These are phyloP conservation scores for Notodonta ziczac DNA, from an alignment of 2,888 invertebrate genomes.

Conservation along the genomic window DNA sequence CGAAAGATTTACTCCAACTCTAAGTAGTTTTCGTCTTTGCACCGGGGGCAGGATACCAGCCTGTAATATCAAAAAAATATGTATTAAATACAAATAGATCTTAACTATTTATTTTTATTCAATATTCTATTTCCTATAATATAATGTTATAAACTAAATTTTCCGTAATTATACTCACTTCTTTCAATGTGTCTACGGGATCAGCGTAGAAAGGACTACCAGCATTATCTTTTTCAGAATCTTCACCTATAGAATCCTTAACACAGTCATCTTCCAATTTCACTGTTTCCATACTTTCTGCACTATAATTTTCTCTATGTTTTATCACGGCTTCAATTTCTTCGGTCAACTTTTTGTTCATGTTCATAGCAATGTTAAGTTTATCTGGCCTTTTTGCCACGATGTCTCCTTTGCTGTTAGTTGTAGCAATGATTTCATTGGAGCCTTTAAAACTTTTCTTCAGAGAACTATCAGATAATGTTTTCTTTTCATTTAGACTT, in stretches of 20 bases:
- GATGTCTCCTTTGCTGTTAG: slow-evolving; percentile 78
- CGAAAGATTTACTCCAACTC: slow-evolving; percentile 74
- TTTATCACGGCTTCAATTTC: slow-evolving; percentile 77
- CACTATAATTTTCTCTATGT: slow-evolving; percentile 66
- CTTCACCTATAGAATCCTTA: slow-evolving; percentile 59
- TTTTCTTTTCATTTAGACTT: slow-evolving; percentile 73
- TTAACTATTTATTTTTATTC: neutral
- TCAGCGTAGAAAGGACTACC: slow-evolving; percentile 95
- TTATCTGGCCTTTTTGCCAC: slow-evolving; percentile 80
- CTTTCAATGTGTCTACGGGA: slow-evolving; percentile 92
- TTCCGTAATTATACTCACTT: slow-evolving; percentile 57
- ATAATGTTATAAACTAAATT: neutral
- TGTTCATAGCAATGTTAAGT: slow-evolving; percentile 75
- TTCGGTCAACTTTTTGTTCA: slow-evolving; percentile 80
- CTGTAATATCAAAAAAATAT: slow-evolving; percentile 44
- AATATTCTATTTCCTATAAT: too few species aligned
- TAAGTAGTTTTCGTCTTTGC: slow-evolving; percentile 72
- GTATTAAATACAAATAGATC: neutral
- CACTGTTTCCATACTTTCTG: slow-evolving; percentile 80
- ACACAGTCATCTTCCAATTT: slow-evolving; percentile 72
- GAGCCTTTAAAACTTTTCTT: slow-evolving; percentile 73
- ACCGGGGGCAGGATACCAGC: slow-evolving; percentile 73
- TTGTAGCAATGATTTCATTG: slow-evolving; percentile 77
- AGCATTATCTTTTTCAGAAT: slow-evolving; percentile 86
- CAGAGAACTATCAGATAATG: slow-evolving; percentile 66